Base-by-base conservation (phyloP, 2,888 invertebrate species). In the Dicyrtomina minuta region DNA sequence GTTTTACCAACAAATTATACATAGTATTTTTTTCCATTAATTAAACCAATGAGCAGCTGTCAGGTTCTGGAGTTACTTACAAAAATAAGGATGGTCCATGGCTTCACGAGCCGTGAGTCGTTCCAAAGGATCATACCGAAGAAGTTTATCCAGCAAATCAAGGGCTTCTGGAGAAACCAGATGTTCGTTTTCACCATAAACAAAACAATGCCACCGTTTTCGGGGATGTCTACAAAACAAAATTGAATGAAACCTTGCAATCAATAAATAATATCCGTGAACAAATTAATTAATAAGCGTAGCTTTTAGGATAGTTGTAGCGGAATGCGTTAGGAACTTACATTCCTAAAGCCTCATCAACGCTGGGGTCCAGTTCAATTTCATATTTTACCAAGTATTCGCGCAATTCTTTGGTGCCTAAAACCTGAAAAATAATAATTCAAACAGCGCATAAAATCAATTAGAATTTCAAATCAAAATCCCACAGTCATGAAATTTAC, bases 351-450 rank as follows among this genome's bases (percentile, higher is more conserved):
- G 99, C 97, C 84, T 99, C 98, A 85, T 97, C 96, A 88, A 99
- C 98, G 83, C 98, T 89, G 79, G 96, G 93, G 87, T 99, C 99
- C 84, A 99, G 87, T 85, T 98, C 97, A 86, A 99, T 98, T 86
- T 97, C 96, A 86, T 99, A 99, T 87, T 97, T 99, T 85, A 98
- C 97, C 84, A 99, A 90, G 87, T 99, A 99, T 86, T 96, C 96
- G 85, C 93, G 97, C 77, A 99, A 87, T 84, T 99, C 99, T 85
- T 99, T 98, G 79, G 99, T 99, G 82, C 99, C 99, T 83, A 99
- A 88, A 82, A 99, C 75, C 77, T 77, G 43, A 13, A 69, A 69
- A n/a, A n/a, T n/a, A n/a, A n/a, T n/a, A n/a, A n/a, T n/a, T n/a
- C 13, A 24, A 51, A 60, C 39, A 61, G n/a, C n/a, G n/a, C n/a